Base-by-base conservation (phyloP, 2,888 invertebrate genomes). In the Bimastos eiseni region DNA sequence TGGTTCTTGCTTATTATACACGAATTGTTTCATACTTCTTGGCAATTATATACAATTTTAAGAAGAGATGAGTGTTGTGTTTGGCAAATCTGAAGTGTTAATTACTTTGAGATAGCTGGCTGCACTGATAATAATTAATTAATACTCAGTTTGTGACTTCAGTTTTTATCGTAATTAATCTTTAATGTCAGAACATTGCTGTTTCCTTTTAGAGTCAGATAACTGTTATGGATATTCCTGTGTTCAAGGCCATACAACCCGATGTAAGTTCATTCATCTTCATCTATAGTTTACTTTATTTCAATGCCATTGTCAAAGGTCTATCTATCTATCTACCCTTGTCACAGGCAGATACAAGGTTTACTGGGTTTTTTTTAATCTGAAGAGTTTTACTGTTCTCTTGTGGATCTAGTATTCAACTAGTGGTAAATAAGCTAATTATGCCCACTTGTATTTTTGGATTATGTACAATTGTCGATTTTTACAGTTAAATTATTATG, bases 171-270 rank as follows among this genome's bases (percentile, higher is more conserved):
- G 8, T n/a, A 70, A 70, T 70, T 70, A n/a, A 70, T 70, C 70
- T 70, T 70, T 70, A n/a, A 70, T 70, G 70, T 70, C 70, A 70
- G 70, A 36, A 86, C 24, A 15, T 86, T 34, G 19, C 86, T 90
- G 83, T 90, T 49, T 34, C 49, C 36, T 49, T 90, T 88, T 41
- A 95, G 95, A 94, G 94, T 92, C 98, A 98, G 95, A 96, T 98
- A 92, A 98, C 98, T 0, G 95, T 98, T 36, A 96, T 98, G 92
- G 98, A 98, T 95, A 96, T 97, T 93, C 97, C 97, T 37, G 97
- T 97, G 92, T 98, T 98, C 95, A 96, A 97, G 94, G 96, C 96
- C 92, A 98, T 98, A 92, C 96, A 96, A 93, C 97, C 98, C 2
- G 98, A 98, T 93, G 95, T 95, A 93, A 93, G 94, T 93, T 92